These are phyloP conservation scores for Pomatorhinus ruficollis DNA, from an alignment of 2,113 vertebrate genomes.

Conservation along the genomic window DNA sequence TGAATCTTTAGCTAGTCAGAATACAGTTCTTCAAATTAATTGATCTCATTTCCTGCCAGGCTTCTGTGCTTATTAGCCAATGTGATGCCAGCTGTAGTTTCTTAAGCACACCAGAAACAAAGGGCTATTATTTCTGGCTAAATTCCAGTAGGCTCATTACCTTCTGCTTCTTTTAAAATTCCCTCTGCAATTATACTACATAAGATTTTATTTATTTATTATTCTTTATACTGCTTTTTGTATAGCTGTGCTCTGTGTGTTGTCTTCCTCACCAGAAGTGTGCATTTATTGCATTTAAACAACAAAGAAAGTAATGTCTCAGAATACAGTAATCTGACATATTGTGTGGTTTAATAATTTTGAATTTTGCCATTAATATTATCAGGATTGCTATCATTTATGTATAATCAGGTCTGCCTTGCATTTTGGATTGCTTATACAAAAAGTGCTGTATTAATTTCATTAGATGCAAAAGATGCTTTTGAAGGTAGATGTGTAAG, in stretches of 20 bases:
- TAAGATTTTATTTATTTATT: not conserved
- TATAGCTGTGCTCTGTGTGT: not conserved
- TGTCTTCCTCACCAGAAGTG: not conserved
- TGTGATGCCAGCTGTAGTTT: constrained; percentile 45
- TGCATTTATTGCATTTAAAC: not conserved
- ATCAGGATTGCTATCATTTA: not conserved
- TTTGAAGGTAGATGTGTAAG: not conserved
- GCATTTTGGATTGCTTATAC: not conserved
- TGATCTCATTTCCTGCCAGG: constrained; percentile 62
- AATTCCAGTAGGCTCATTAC: constrained; percentile 40
- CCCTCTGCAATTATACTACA: not conserved
- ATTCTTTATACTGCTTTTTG: not conserved
- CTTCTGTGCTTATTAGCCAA: constrained; percentile 45
- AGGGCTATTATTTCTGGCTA: constrained; percentile 52
- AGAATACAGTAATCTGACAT: not conserved
- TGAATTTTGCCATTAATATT: not conserved
- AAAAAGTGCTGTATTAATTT: not conserved
- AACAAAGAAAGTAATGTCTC: not conserved
- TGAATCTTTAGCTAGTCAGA: constrained; percentile 28
- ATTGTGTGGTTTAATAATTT: not conserved
- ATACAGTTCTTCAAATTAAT: constrained; percentile 59
- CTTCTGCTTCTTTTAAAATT: constrained; percentile 49
- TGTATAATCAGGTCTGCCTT: not conserved
- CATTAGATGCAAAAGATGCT: not conserved
- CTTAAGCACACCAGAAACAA: constrained; percentile 57